Base-by-base conservation (phyloP, 2,113 vertebrate genomes). In the Cyanoramphus novaezelandiae region DNA sequence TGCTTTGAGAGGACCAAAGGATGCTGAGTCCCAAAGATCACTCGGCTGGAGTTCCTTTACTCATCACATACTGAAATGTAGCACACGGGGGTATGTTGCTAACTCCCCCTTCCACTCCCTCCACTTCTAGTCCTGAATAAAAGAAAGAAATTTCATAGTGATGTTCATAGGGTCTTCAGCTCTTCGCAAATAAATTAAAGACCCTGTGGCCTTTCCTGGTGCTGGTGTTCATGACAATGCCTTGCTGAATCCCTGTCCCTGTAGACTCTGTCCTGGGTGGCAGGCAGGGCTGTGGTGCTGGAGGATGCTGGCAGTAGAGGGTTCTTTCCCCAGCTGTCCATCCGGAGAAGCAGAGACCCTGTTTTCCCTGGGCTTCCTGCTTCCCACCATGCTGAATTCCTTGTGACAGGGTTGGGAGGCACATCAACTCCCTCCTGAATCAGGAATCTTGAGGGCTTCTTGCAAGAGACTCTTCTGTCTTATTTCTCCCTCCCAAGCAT, bases 81-180 rank as follows among this genome's bases (percentile, higher is more conserved):
- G 29, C 35, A 63, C 2, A 2, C 0, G 0, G 2, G 19, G 27
- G 23, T 63, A 31, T 17, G 53, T 49, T 86, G 25, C 6, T 47
- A 47, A 37, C 77, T 90, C 5, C 16, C 7, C 19, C 5, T 84
- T 86, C 25, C 19, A 29, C 11, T 57, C 29, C 29, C 29, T 81
- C 35, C 27, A 35, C 35, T 5, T 84, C 27, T 67, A 47, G 9
- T 83, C 25, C 50, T 86, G 82, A 86, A 81, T 39, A 47, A 76
- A 85, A 59, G 2, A n/a, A 82, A 39, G 6, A 18, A 7, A 72
- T 92, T 90, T 90, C 23, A 11, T 16, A 43, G 47, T 27, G 62
- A 39, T 7, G 7, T 71, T 85, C 37, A 53, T 4, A 29, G 76
- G 43, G 39, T 46, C 39, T 69, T 75, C 49, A 57, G 35, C 16